Conservation (phyloP, 1,140 invertebrate genomes). For the Paracyclopina nana region DNA sequence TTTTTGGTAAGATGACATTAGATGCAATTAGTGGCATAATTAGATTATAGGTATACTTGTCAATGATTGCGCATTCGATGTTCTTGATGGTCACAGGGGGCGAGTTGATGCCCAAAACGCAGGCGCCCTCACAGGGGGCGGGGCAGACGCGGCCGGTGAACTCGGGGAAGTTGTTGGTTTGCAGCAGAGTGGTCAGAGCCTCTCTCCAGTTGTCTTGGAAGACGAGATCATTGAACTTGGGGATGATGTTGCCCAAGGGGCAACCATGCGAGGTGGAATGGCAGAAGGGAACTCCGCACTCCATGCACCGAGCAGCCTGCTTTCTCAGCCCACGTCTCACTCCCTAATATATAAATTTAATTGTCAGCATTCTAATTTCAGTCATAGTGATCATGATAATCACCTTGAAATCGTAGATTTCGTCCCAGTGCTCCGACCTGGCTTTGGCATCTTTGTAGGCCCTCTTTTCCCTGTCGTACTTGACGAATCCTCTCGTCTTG, state of each 20-base stretch:
- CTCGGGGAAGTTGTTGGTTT: constrained; percentile 99
- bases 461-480: constrained; percentile 68
- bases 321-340: constrained; percentile 67
- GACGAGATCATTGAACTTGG: constrained; percentile 95
- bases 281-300: constrained; percentile 97
- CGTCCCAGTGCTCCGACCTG: constrained; percentile 81
- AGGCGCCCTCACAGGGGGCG: constrained; percentile 94
- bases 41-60: no score
- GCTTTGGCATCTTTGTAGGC: constrained; percentile 63
- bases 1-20: no score
- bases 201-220: constrained; percentile 89
- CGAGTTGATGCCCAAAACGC: constrained; percentile 85
- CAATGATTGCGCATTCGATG: constrained; percentile 96
- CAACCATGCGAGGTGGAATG: constrained; percentile 80
- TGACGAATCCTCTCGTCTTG: constrained; percentile 86
- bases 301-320: constrained; percentile 95
- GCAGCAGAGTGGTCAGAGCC: constrained; percentile 79
- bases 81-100: constrained; percentile 96
- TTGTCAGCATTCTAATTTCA: no score
- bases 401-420: constrained; percentile 77
- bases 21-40: no score
- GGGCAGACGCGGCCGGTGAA: constrained; percentile 96
- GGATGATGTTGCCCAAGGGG: constrained; percentile 94
- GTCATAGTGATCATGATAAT: no score
- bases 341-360: no score